A percentile compares a stretch with the other conserved stretches of the same genome.
Evolutionary conservation across 2,113 vertebrate genomes (phyloP).

Genomic region (Clarias gariepinus): DNA sequence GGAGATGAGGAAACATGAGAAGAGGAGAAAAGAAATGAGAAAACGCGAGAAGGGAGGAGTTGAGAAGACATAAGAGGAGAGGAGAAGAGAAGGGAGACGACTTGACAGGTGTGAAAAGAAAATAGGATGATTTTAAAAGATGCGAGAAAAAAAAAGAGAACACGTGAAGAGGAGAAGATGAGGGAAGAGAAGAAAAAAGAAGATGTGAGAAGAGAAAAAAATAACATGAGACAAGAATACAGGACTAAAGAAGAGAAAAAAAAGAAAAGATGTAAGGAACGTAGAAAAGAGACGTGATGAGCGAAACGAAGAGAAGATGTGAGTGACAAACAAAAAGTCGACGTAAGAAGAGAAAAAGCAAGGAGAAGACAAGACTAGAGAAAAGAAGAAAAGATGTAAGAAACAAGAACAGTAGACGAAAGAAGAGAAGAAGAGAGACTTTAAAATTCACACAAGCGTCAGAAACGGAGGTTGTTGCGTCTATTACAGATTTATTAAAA

Average conservation of each 20-base stretch:
- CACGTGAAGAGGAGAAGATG: not conserved
- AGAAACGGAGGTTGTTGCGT: not conserved
- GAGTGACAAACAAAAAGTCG: not conserved
- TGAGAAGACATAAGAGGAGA: no score
- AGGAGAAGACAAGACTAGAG: not conserved
- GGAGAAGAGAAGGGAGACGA: not conserved
- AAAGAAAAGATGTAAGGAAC: not conserved
- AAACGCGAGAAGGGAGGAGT: not conserved
- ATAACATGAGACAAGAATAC: not conserved
- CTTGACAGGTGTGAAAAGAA: no score
- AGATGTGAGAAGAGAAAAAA: not conserved
- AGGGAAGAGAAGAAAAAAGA: not conserved
- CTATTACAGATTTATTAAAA: not conserved
- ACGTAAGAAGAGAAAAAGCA: not conserved
- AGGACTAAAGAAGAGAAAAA: not conserved
- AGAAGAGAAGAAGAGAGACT: not conserved
- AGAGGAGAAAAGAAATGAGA: not conserved
- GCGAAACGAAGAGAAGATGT: not conserved
- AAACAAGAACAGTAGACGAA: not conserved
- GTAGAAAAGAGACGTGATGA: not conserved
- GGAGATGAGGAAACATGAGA: not conserved
- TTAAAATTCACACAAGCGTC: not conserved
- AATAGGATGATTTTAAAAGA: not conserved
- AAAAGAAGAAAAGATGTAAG: not conserved
- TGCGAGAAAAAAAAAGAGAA: not conserved